Base-by-base conservation (phyloP, 37 sponge, comb jelly and placozoan genomes). In the Spongilla lacustris region DNA sequence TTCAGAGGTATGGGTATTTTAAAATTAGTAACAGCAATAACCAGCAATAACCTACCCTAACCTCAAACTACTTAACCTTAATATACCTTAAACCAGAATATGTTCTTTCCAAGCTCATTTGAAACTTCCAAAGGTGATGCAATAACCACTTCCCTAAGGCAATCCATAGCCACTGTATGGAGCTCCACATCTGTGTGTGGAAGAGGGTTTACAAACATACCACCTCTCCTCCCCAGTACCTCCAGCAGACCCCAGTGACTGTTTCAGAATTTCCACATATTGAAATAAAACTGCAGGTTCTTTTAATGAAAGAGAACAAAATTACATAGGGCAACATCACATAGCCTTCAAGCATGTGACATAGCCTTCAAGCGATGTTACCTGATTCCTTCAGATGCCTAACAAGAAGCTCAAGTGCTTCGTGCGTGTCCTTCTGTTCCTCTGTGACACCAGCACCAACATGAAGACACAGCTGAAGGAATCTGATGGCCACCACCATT, bases 171-270 rank as follows among this genome's bases (percentile, higher is more conserved):
- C 19, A 79, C 80, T 0, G 48, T 32, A 28, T 87, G 88, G 48
- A 93, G 85, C 34, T 93, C 89, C 0, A 50, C 36, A 74, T 79
- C 94, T 93, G 85, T 4, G 31, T n/a, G 33, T n/a, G n/a, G n/a
- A n/a, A n/a, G n/a, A 23, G 34, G 48, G 27, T 17, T 8, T 58
- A 17, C 19, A 17, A 8, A 58, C 19, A 58, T 58, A 10, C 21
- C 58, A 58, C 1, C 58, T 1, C 58, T 17, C 58, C 19, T 58
- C 11, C 30, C 28, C 26, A 37, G 21, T 74, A 93, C 93, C 87
- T 78, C 84, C 93, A 36, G 83, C 82, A 22, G 91, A 87, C 67
- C 87, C 69, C 71, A 93, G 37, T 10, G 87, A 88, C 67, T 89
- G 84, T 74, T 85, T 83, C 48, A 89, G 83, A 14, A 93, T 76